Evolutionary conservation across 2,797 vertebrate species (phyloP), one percentile per base, ranked within the genome.

Genomic region (Apogon hyalosoma): DNA sequence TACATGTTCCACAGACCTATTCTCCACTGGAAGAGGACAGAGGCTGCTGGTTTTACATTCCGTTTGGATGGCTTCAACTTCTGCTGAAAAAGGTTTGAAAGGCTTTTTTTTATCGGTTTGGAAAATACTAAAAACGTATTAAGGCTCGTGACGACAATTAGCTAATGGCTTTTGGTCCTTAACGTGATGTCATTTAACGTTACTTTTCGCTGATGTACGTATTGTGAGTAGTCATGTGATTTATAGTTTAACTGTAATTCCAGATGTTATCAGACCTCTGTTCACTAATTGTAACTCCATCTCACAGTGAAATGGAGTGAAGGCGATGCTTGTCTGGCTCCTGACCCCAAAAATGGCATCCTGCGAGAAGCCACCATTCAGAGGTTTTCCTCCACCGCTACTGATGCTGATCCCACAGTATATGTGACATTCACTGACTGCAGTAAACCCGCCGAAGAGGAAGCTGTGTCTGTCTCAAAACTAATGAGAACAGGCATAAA

Each of bases 341-440:
- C 93, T 53, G 84, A 82, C 79, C 77, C 78, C 57, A 92, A 79
- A 83, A 83, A 92, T 75, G 93, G 80, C 45, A 75, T 87, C 16
- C 80, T 94, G 72, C 84, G 54, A 77, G 93, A 94, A 88, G 90
- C 89, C 71, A 92, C 66, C 38, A 85, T 96, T 81, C 92, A 88
- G 12, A 94, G 89, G 73, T 67, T 95, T 50, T 86, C 69, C 70
- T 84, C 88, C 64, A 85, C 89, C 56, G 82, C 92, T 75, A 61
- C 79, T 60, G 84, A 75, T 69, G 42, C 69, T 51, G 86, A 90
- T 15, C 73, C 73, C 1, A 88, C 88, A 68, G 94, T 93, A 28
- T 33, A 90, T 79, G 81, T 96, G 58, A 88, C 80, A 18, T 94
- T 95, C 80, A 64, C 73, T 18, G 54, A 75, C 16, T 28, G 3